Evolutionary conservation across 2,888 invertebrate species (phyloP).

Genomic region (Thymelicus lineola): DNA sequence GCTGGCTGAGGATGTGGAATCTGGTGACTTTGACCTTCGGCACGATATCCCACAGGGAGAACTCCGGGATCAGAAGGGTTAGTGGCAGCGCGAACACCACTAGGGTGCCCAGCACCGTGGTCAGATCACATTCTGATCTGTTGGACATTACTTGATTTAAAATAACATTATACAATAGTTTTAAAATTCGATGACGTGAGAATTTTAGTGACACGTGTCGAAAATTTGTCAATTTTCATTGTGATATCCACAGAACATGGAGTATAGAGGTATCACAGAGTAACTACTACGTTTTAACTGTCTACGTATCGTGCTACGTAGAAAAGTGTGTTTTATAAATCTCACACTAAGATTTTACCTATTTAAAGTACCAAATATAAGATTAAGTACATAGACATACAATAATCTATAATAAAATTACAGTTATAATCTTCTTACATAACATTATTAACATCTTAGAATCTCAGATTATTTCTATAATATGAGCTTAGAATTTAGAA

Average conservation of each 20-base stretch:
- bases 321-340: too few species aligned
- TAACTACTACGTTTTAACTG: too few species aligned
- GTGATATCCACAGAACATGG: background rate
- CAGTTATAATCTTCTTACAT: too few species aligned
- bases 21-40: conserved; percentile 69
- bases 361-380: background rate
- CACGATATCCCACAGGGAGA: conserved; percentile 69
- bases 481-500: too few species aligned
- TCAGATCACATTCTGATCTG: conserved; percentile 45
- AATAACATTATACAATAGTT: conserved; percentile 31
- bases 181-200: background rate
- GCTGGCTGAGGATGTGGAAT: conserved; percentile 60
- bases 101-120: conserved; percentile 46
- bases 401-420: too few species aligned
- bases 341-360: background rate
- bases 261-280: too few species aligned
- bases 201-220: conserved; percentile 24
- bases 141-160: conserved; percentile 53
- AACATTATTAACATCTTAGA: too few species aligned
- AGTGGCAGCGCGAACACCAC: conserved; percentile 70
- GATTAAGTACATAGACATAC: too few species aligned
- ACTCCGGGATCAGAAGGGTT: conserved; percentile 67
- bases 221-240: background rate
- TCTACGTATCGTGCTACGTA: too few species aligned
- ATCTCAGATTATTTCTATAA: too few species aligned